Percentiles rank a stretch among this genome's conserved stretches.
Evolutionary conservation across 1,140 invertebrate genomes (phyloP).

Genomic region (Nymphalis io): DNA sequence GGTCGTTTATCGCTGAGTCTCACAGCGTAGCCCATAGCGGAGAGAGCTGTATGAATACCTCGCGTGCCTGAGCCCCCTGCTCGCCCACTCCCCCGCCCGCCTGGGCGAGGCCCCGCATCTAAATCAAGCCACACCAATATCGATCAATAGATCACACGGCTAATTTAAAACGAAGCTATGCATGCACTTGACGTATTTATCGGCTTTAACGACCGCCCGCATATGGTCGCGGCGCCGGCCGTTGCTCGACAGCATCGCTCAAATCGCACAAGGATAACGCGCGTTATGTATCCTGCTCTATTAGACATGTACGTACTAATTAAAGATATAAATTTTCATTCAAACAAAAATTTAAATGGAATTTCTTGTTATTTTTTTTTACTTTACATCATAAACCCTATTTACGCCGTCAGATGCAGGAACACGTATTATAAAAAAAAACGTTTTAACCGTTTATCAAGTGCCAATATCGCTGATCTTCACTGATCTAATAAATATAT

Average conservation of each 20-base stretch:
- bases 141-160: constrained; percentile 15
- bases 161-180: constrained; percentile 9
- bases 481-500: no score
- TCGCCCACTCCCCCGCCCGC: background rate
- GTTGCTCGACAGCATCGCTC: background rate
- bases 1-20: constrained; percentile 15
- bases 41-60: constrained; percentile 26
- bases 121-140: constrained; percentile 6
- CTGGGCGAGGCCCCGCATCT: background rate
- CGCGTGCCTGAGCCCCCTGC: constrained; percentile 6
- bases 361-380: background rate
- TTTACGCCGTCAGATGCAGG: background rate
- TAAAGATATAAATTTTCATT: constrained; percentile 3
- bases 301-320: background rate
- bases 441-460: background rate
- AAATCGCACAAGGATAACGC: background rate
- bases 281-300: background rate
- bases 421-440: background rate
- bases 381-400: background rate
- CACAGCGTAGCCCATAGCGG: constrained; percentile 1
- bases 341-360: background rate
- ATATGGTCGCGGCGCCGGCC: constrained; percentile 17
- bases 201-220: background rate
- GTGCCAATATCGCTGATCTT: no score
- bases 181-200: constrained; percentile 13